These are phyloP conservation scores for Xestia c-nigrum DNA, from an alignment of 2,888 invertebrate species.

Conservation along the genomic window DNA sequence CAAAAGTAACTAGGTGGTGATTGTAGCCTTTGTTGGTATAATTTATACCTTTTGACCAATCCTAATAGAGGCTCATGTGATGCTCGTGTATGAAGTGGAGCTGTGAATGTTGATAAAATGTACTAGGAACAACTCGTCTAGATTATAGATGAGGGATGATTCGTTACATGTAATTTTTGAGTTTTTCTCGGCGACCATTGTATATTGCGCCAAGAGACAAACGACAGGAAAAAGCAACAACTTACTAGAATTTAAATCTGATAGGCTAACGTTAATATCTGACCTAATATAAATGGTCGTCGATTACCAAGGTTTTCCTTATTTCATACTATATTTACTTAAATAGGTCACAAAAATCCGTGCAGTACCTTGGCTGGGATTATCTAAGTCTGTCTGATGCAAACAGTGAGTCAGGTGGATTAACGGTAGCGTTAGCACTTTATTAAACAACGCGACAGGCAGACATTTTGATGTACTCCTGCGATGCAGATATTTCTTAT, in stretches of 20 bases:
- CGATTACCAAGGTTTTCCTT: neutral
- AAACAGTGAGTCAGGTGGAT: slow-evolving; percentile 35
- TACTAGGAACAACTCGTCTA: neutral
- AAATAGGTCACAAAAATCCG: neutral
- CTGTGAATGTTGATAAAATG: neutral
- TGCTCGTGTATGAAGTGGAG: neutral
- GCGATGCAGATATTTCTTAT: neutral
- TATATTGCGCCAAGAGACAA: neutral
- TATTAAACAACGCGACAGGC: neutral
- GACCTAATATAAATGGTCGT: neutral
- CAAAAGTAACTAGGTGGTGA: neutral
- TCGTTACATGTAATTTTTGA: neutral
- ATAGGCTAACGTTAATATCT: neutral
- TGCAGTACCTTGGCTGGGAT: slow-evolving; percentile 5
- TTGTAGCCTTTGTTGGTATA: neutral
- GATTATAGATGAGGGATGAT: neutral
- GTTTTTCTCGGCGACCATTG: neutral
- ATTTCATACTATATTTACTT: neutral
- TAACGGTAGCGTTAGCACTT: slow-evolving; percentile 1
- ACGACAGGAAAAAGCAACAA: neutral
- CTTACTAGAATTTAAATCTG: neutral
- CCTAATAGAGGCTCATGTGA: too few relatives aligned
- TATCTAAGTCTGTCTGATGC: neutral
- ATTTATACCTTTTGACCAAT: neutral
- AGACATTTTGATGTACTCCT: neutral